phyloP scores from a whole-genome alignment of 2,113 vertebrate genomes.

The Rynchops niger region DNA sequence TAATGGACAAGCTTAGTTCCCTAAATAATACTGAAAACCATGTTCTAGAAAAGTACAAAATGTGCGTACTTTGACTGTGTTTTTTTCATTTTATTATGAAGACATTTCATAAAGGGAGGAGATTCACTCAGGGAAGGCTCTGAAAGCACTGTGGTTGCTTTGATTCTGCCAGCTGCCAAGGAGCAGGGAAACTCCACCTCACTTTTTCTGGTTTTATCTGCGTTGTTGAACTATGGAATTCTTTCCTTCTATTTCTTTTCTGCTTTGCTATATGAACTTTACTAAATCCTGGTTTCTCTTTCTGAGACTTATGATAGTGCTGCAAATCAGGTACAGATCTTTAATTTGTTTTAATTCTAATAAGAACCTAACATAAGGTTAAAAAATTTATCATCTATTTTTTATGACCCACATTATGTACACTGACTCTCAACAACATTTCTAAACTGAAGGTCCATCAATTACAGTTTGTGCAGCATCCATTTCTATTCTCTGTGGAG shows the following conservation, averaged over 20 bases:
- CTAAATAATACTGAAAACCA: not conserved
- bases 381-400: not conserved
- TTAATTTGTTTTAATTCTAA: not conserved
- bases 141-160: not conserved
- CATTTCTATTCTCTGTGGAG: conserved; percentile 3
- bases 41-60: not conserved
- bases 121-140: not conserved
- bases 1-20: not conserved
- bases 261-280: not conserved
- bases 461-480: not conserved
- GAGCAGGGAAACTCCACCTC: not conserved
- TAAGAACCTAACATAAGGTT: not conserved
- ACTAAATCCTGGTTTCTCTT: not conserved
- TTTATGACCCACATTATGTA: not conserved
- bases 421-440: not conserved
- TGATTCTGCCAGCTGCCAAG: not conserved
- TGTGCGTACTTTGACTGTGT: not conserved
- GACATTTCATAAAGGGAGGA: not conserved
- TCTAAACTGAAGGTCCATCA: not conserved
- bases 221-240: not conserved
- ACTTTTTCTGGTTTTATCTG: not conserved
- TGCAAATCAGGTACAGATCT: not conserved
- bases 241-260: not conserved
- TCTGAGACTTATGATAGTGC: not conserved
- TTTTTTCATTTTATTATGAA: not conserved